Base-by-base conservation (phyloP, 1,140 invertebrate species). In the Octopus sinensis region DNA sequence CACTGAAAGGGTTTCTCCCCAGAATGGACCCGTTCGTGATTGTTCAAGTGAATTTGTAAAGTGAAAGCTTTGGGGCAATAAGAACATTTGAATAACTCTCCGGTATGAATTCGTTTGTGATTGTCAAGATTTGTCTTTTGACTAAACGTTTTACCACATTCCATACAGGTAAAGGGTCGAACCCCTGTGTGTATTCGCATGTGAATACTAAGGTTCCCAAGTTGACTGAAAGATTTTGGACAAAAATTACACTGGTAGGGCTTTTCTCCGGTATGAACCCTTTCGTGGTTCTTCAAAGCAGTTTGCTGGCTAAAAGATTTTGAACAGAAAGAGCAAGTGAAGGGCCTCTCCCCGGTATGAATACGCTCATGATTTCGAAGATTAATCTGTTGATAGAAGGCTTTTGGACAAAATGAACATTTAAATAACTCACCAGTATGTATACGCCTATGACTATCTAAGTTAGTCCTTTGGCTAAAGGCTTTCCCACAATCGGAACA, bases 381-480 rank as follows among this genome's bases (percentile, higher is more conserved):
- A 43, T 77, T 51, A 13, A 51, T 77, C 52, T 77, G 30, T 17
- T 53, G 12, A 97, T 91, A 13, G 97, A 92, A 89, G 97, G 96
- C 0, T 96, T 97, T 92, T 9, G 30, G 43, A 77, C 76, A 77
- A 13, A 13, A 52, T 23, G 30, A 52, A 77, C 76, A 77, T 17
- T 53, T 77, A 51, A 52, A 77, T 97, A 91, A 87, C 97, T 98
- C 97, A 7, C 97, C 97, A 91, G 86, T 98, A 81, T 89, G 88
- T 0, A 97, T 98, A 6, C 97, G 92, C 76, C 98, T 91, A 90
- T 98, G 97, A 6, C 96, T 92, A 0, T 96, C 98, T 71, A 98
- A 90, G 90, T 98, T 98, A 0, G 97, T 97, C 13, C 96, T 97
- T 6, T 97, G 92, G 0, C 97, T 97, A 89, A 98, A 98, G 0